Conservation (phyloP, 2,113 vertebrate genomes). For the Mormyrus lacerda region DNA sequence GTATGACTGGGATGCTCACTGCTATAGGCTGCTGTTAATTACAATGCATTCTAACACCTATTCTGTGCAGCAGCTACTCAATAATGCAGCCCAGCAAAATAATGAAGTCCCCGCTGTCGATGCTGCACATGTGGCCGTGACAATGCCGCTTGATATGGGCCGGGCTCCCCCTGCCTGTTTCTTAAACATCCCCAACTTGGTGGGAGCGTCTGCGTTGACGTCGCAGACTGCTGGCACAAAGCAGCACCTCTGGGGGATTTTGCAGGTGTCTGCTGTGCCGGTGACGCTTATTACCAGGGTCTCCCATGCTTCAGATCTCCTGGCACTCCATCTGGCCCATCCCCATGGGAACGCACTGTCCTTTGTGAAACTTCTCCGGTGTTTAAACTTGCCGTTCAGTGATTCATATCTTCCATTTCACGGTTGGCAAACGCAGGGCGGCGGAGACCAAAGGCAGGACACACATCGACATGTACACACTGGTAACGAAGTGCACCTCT, state of each 20-base stretch:
- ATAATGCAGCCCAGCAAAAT: neutral
- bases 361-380: neutral
- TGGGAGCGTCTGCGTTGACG: neutral
- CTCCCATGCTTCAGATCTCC: slow-evolving; percentile 1
- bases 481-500: neutral
- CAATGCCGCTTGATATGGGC: neutral
- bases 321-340: neutral
- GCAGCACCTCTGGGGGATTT: neutral
- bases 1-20: neutral
- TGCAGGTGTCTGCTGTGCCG: neutral
- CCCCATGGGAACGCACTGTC: neutral
- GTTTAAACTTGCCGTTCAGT: neutral
- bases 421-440: neutral
- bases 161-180: neutral
- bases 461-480: neutral
- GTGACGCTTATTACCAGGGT: neutral
- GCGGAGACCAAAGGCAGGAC: neutral
- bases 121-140: neutral
- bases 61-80: neutral
- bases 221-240: neutral
- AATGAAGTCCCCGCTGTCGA: neutral
- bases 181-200: neutral
- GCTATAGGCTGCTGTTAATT: neutral
- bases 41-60: neutral
- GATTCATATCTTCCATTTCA: neutral